phyloP scores from a whole-genome alignment of 2,888 invertebrate species.

The Drosophila stalkeri region DNA sequence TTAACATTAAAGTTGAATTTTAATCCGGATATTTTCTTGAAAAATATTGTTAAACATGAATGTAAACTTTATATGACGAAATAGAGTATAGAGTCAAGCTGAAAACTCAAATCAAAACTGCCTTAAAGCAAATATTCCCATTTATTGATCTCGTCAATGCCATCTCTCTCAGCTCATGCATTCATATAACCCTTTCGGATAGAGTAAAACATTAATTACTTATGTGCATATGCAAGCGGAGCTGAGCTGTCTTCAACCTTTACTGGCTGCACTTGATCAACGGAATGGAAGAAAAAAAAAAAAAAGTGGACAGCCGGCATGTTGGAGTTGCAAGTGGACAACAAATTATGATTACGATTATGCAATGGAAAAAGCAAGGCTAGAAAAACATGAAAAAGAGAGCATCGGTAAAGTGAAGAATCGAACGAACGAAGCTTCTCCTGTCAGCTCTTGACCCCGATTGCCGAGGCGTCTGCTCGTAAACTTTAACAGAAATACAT shows the following conservation, averaged over 20 bases:
- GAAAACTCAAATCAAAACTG: not conserved
- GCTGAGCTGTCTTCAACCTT: constrained; percentile 66
- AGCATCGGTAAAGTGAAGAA: constrained; percentile 48
- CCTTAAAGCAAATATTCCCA: not conserved
- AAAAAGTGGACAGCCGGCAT: constrained; percentile 65
- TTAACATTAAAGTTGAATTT: not conserved
- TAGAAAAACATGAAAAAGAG: constrained; percentile 21
- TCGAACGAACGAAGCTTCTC: constrained; percentile 46
- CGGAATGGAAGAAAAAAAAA: constrained; percentile 35
- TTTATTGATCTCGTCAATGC: not conserved
- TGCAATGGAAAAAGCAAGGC: constrained; percentile 59
- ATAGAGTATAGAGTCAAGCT: not conserved
- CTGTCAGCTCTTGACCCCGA: constrained; percentile 68
- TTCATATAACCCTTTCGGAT: constrained; percentile 14
- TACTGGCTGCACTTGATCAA: constrained; percentile 70
- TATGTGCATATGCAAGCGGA: constrained; percentile 60
- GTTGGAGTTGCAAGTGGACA: constrained; percentile 46
- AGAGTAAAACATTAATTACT: constrained; percentile 59
- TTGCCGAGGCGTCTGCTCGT: constrained; percentile 41
- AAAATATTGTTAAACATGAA: not conserved
- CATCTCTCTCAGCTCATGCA: not conserved
- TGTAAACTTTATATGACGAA: not conserved
- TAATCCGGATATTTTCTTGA: not conserved
- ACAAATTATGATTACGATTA: constrained; percentile 69
- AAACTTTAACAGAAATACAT: constrained; percentile 39